Conservation (phyloP, 2,797 vertebrate genomes). For the Hemitrygon akajei region DNA sequence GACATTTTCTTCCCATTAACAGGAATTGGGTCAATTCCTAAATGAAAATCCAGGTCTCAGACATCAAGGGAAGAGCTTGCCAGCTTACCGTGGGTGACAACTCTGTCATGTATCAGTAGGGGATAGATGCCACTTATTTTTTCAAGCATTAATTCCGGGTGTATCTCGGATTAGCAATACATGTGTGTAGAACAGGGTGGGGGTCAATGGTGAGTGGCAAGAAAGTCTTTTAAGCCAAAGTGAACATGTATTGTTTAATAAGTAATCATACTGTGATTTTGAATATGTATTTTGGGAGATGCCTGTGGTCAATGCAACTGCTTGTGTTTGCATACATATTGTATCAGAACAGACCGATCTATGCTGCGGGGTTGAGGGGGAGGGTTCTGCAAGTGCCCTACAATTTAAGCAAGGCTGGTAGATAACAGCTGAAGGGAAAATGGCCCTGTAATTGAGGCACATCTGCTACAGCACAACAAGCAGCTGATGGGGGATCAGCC, state of each 20-base stretch:
- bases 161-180: background rate
- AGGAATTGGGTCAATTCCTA: background rate
- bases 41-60: background rate
- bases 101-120: background rate
- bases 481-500: slow-evolving; percentile 58
- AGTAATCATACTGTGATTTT: background rate
- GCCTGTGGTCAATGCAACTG: background rate
- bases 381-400: background rate
- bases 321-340: background rate
- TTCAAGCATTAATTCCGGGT: background rate
- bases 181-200: no score
- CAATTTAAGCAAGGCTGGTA: slow-evolving; percentile 16
- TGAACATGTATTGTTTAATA: background rate
- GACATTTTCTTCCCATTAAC: background rate
- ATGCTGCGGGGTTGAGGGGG: background rate
- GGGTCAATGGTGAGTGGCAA: background rate
- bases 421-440: slow-evolving; percentile 39
- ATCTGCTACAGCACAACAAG: slow-evolving; percentile 54
- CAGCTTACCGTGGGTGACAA: background rate
- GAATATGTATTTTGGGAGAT: background rate
- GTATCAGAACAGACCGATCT: background rate
- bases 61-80: background rate
- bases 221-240: background rate
- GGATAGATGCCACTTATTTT: background rate
- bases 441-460: slow-evolving; percentile 52